Percentiles rank a stretch among this genome's conserved stretches.
phyloP scores from a whole-genome alignment of 2,113 vertebrate genomes.

The Cyanoderma ruficeps region DNA sequence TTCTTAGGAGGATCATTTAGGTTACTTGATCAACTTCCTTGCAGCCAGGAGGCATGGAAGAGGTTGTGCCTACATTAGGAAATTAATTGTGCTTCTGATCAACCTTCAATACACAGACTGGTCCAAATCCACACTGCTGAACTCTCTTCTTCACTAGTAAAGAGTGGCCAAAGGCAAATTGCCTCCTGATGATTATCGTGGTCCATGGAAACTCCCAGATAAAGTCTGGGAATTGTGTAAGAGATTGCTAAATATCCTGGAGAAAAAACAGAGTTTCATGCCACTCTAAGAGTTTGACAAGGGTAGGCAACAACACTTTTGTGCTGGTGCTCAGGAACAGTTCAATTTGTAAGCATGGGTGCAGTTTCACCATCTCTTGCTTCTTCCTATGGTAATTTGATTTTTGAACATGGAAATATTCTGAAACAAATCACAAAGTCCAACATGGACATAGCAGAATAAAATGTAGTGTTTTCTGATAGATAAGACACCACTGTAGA shows the following conservation, averaged over 20 bases:
- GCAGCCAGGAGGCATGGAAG: not conserved
- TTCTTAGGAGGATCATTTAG: not conserved
- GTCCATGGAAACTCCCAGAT: not conserved
- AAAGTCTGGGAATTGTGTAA: not conserved
- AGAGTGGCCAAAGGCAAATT: not conserved
- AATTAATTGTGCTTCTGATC: not conserved
- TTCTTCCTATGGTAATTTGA: not conserved
- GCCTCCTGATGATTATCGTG: rapidly evolving
- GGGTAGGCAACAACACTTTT: not conserved
- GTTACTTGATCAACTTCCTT: not conserved
- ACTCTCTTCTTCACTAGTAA: not conserved
- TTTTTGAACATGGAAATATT: not conserved
- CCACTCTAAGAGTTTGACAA: not conserved
- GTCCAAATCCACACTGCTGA: not conserved
- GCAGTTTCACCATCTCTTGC: not conserved
- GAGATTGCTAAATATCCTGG: not conserved
- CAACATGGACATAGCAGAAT: not conserved
- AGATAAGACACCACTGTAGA: not conserved
- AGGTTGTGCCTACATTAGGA: not conserved
- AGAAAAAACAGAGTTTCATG: not conserved
- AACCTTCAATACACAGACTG: not conserved
- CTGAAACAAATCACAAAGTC: not conserved
- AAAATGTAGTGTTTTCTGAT: not conserved
- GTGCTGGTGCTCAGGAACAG: not conserved
- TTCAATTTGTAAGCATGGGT: not conserved